phyloP scores from a whole-genome alignment of 2,113 vertebrate species.

The Cinclus cinclus region DNA sequence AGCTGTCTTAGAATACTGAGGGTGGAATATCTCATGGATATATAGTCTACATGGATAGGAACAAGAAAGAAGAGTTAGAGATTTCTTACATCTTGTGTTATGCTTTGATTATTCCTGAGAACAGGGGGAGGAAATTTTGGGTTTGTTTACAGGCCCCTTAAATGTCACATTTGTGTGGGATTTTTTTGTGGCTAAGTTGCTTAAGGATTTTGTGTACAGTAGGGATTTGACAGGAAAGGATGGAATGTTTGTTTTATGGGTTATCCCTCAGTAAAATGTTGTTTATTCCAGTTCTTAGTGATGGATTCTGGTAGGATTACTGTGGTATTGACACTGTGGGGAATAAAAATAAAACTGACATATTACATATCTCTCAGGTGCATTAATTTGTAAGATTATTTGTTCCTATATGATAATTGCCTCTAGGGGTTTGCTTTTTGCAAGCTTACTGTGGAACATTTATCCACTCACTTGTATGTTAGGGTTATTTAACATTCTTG shows the following conservation, averaged over 20 bases:
- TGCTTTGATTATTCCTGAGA: background rate
- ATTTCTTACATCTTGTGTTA: background rate
- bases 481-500: background rate
- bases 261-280: background rate
- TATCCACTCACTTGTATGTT: background rate
- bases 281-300: background rate
- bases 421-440: background rate
- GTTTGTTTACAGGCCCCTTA: background rate
- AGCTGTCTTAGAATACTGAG: background rate
- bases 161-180: background rate
- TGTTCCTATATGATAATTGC: background rate
- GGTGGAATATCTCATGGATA: background rate
- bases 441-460: background rate
- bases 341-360: background rate
- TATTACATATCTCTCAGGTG: background rate
- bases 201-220: background rate
- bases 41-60: background rate
- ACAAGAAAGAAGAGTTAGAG: background rate
- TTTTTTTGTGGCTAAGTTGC: background rate
- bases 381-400: background rate
- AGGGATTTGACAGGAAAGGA: background rate
- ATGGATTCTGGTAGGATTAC: background rate
- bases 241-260: background rate
- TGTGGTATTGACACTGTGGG: background rate
- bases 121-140: background rate